Conservation (phyloP, 1,140 invertebrate species). For the Latrodectus geometricus region DNA sequence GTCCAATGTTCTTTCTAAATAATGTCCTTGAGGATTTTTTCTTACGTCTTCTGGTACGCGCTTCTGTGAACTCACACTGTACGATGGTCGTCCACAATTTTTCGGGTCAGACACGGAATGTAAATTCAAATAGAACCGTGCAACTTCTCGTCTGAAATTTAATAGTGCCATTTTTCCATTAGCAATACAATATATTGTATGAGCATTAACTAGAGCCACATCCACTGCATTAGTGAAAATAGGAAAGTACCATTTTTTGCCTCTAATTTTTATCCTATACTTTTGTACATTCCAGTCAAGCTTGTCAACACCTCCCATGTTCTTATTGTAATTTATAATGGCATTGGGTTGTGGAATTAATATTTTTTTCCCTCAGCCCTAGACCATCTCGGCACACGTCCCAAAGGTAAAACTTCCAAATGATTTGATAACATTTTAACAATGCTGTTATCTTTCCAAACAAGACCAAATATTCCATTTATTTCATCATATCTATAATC, state of each 20-base stretch:
- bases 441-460: slow-evolving; percentile 42
- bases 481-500: too few relatives aligned
- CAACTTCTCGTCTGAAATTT: slow-evolving; percentile 41
- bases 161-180: slow-evolving; percentile 38
- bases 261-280: slow-evolving; percentile 40
- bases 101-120: slow-evolving; percentile 40
- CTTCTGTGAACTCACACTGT: slow-evolving; percentile 37
- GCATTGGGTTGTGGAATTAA: too few relatives aligned
- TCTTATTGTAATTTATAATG: slow-evolving; percentile 41
- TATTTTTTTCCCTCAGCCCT: too few relatives aligned
- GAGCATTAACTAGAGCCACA: slow-evolving; percentile 43
- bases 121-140: slow-evolving; percentile 40
- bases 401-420: slow-evolving; percentile 41
- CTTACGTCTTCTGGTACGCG: slow-evolving; percentile 40
- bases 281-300: slow-evolving; percentile 41
- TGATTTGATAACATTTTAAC: slow-evolving; percentile 42
- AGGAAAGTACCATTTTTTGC: slow-evolving; percentile 40
- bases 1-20: slow-evolving; percentile 42
- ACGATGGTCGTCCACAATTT: slow-evolving; percentile 41
- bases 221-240: slow-evolving; percentile 42
- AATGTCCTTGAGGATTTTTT: slow-evolving; percentile 40
- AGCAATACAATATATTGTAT: slow-evolving; percentile 41
- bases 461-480: slow-evolving; percentile 42
- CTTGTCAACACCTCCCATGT: slow-evolving; percentile 38
- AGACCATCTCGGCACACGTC: slow-evolving; percentile 39